Evolutionary conservation across 2,888 invertebrate species (phyloP).

Genomic region (Drosophila glabriapex): DNA sequence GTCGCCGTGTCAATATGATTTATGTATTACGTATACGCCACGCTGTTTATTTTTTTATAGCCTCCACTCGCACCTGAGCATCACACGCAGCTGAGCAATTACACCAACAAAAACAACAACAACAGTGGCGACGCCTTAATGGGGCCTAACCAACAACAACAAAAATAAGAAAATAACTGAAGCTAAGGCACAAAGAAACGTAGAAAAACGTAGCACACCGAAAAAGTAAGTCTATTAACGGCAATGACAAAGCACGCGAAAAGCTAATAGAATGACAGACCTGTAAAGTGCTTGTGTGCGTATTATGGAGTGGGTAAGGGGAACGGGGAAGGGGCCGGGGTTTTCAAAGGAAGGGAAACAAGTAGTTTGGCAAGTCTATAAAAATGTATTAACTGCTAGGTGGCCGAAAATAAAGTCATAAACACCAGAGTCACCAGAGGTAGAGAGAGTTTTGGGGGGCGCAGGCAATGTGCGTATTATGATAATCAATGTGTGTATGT

Average conservation of each 20-base stretch:
- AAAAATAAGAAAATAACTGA: constrained; percentile 13
- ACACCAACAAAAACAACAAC: constrained; percentile 57
- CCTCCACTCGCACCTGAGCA: constrained; percentile 60
- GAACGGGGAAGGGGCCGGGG: neutral
- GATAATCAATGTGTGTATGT: constrained; percentile 77
- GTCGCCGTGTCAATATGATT: constrained; percentile 49
- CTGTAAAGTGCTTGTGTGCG: constrained; percentile 51
- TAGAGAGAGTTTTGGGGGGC: neutral
- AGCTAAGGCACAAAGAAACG: constrained; percentile 27
- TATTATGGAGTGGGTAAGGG: neutral
- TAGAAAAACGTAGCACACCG: constrained; percentile 29
- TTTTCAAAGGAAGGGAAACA: constrained; percentile 17
- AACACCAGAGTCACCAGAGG: constrained; percentile 52
- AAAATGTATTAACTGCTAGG: constrained; percentile 75
- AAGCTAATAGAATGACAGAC: constrained; percentile 78
- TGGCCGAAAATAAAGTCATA: constrained; percentile 79
- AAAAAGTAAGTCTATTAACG: constrained; percentile 79
- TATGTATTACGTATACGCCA: constrained; percentile 65
- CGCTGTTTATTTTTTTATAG: constrained; percentile 61
- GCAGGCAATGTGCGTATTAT: constrained; percentile 73
- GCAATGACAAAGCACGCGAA: constrained; percentile 81
- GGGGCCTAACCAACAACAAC: constrained; percentile 38
- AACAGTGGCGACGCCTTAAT: constrained; percentile 45
- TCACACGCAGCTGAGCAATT: constrained; percentile 65
- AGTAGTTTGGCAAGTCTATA: constrained; percentile 78